Conservation (phyloP, 2,888 invertebrate genomes). For the Itoplectis maculator region DNA sequence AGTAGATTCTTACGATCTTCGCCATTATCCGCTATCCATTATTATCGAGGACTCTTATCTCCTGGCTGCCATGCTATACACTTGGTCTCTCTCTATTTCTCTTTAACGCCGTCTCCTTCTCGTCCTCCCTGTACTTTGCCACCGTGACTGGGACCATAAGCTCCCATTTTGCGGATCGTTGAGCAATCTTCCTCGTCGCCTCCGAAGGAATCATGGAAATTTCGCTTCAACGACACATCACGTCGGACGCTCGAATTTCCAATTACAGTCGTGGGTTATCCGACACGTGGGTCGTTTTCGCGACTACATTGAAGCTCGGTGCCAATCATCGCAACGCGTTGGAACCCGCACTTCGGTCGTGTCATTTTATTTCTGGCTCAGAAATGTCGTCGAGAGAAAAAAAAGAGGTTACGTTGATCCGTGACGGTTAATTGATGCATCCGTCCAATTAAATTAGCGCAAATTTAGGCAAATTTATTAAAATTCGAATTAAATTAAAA, state of each 20-base stretch:
- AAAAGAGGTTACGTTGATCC: no score
- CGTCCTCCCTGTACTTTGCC: constrained; percentile 4
- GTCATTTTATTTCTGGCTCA: not conserved
- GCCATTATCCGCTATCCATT: constrained; percentile 60
- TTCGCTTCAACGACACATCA: constrained; percentile 21
- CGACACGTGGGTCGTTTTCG: not conserved
- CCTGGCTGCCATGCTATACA: constrained; percentile 32
- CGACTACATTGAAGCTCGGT: not conserved
- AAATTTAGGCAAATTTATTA: no score
- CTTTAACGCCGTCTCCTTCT: not conserved
- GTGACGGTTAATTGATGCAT: no score
- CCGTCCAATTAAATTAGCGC: no score
- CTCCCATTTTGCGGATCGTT: constrained; percentile 44
- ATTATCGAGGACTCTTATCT: constrained; percentile 62
- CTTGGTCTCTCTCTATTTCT: constrained; percentile 23
- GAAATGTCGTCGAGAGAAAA: no score
- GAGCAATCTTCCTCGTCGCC: constrained; percentile 31
- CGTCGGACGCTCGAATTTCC: not conserved
- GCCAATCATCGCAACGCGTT: not conserved
- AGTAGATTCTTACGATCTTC: constrained; percentile 56
- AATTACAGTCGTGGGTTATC: not conserved
- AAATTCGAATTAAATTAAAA: no score
- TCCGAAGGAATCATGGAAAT: constrained; percentile 18
- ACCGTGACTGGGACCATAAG: constrained; percentile 15
- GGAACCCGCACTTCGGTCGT: not conserved